Base-by-base conservation (phyloP, 64 coral and sea anemone genomes). In the Actinia equina region DNA sequence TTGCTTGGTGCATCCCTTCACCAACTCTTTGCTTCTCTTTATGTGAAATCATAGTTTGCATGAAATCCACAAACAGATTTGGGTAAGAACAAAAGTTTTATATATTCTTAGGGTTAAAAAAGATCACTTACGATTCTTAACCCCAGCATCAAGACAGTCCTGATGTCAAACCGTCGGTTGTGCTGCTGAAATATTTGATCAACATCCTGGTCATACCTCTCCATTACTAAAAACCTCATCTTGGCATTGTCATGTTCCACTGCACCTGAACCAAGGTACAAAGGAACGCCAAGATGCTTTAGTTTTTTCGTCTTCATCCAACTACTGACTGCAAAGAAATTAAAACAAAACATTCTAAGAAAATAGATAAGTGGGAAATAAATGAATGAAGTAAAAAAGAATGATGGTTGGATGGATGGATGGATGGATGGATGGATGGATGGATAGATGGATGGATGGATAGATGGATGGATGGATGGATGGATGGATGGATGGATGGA, bases 141-240 rank as follows among this genome's bases (percentile, higher is more conserved):
- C 17, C 88, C 97, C 45, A 99, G 93, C 19, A 85, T 91, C 8
- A 99, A 59, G 5, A 92, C 91, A 52, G 93, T 99, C 58, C 82
- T 81, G 23, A 95, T 86, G 62, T 95, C 93, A 95, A 99, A 99
- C 12, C 63, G 44, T n/a, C 91, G 91, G 58, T 83, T 83, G 81
- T 43, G 79, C 16, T 77, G 82, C 1, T 52, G 3, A 65, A 93
- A 93, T 17, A 99, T 88, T 42, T 95, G 82, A 54, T 95, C 97
- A 17, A 99, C 93, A 89, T 99, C 97, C 30, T 99, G 43, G 23
- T 88, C 91, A 80, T 90, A 99, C 25, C 97, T 83, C 86, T 99
- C 97, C 97, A 99, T 93, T 9, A 99, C 93, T 82, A 99, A 85
- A 54, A 99, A 99, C 57, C 97, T 92, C 87, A 93, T 89, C 70